A percentile compares a stretch with the other conserved stretches of the same genome.
Conservation (phyloP, 2,113 vertebrate genomes). For the human region DNA sequence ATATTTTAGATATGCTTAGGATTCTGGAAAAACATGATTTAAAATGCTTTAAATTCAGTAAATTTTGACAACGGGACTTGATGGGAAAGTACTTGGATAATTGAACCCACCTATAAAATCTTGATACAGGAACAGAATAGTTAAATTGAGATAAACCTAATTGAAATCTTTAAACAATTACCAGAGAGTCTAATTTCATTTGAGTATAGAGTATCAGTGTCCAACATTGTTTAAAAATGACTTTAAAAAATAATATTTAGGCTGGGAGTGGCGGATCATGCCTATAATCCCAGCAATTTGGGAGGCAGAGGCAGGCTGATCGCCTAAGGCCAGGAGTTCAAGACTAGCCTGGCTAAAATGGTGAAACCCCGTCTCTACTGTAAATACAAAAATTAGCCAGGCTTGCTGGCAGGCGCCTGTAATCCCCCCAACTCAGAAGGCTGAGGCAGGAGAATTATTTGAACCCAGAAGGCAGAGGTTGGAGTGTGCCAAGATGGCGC, state of each 20-base stretch:
- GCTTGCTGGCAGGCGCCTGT: too few species aligned
- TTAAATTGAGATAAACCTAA: background rate
- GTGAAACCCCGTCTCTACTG: too few species aligned
- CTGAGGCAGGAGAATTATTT: too few species aligned
- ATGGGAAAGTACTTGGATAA: background rate
- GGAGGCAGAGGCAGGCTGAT: too few species aligned
- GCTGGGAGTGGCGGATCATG: too few species aligned
- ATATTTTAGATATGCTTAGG: background rate
- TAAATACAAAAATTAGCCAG: too few species aligned
- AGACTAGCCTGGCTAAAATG: too few species aligned
- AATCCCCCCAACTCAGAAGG: too few species aligned
- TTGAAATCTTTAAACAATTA: background rate
- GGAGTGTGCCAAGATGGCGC: too few species aligned
- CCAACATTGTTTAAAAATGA: background rate
- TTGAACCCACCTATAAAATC: background rate
- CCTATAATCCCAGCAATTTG: too few species aligned
- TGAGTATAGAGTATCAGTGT: background rate
- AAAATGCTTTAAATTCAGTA: background rate
- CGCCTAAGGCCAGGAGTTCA: too few species aligned
- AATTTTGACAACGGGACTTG: background rate
- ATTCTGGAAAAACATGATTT: background rate
- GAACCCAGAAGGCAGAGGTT: too few species aligned
- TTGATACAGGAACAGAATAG: background rate
- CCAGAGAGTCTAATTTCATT: background rate
- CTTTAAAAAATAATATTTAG: background rate